Base-by-base conservation (phyloP, 1,140 invertebrate species). In the Lethocerus indicus region DNA sequence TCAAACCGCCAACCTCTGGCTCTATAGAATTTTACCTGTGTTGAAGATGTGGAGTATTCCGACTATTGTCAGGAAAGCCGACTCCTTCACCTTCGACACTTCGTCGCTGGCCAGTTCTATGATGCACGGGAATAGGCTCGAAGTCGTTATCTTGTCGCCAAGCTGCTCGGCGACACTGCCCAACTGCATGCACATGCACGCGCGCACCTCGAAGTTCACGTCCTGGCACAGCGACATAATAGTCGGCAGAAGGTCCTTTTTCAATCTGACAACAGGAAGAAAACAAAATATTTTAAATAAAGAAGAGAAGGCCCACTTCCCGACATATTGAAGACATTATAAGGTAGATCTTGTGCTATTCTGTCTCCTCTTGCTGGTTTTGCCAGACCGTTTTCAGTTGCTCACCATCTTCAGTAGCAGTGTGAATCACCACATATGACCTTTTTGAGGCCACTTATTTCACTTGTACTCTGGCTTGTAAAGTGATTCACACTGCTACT, bases 141-240 rank as follows among this genome's bases (percentile, higher is more conserved):
- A 40, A 18, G 41, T 42, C 3, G 36, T 21, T 9, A 43, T 39
- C 21, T 56, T 51, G 18, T 21, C 43, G 2, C 44, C 48, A 18
- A 51, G 26, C 13, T 47, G 29, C 14, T n/a, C 2, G 1, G 49
- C 28, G 4, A 54, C 27, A 40, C 21, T 32, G 2, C 40, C 26
- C 9, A 56, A 21, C n/a, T 40, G 16, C n/a, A n/a, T n/a, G 24
- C 45, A 29, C 39, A 53, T 50, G 23, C 36, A 29, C 6, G 47
- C 41, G 18, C 54, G 24, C 5, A 56, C 52, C 2, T 49, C 49
- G 1, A 28, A 44, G 25, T 41, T 32, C 2, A 51, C 25, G 47
- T 56, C 54, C 35, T 56, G 54, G 29, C 52, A 54, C 14, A 56
- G 42, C 1, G 52, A 42, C 12, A 51, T 21, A n/a, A 56, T 37